Conservation (phyloP, 2,113 vertebrate species). For the Pimephales promelas region DNA sequence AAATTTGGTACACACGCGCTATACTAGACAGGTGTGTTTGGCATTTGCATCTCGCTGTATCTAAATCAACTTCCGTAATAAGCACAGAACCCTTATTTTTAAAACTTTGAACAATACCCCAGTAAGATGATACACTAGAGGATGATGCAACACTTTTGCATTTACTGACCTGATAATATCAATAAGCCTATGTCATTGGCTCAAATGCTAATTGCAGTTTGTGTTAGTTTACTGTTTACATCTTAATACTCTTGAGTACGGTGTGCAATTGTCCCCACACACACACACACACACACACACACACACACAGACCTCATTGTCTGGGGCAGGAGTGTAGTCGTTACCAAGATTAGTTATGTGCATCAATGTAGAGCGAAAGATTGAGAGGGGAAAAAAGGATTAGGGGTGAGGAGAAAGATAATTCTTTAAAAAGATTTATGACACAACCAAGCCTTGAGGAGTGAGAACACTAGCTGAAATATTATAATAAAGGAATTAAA, state of each 20-base stretch:
- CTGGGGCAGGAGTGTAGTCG: slow-evolving; percentile 9
- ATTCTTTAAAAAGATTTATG: slow-evolving; percentile 21
- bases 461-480: neutral
- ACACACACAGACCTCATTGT: slow-evolving; percentile 32
- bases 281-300: slow-evolving; percentile 20
- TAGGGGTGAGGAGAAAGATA: slow-evolving; percentile 5
- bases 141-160: neutral
- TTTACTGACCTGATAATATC: slow-evolving; percentile 4
- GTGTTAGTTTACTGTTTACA: slow-evolving; percentile 8
- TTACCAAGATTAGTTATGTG: slow-evolving; percentile 48
- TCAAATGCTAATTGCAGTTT: neutral
- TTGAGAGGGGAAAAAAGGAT: neutral
- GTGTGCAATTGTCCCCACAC: slow-evolving; percentile 13
- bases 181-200: neutral
- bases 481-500: neutral
- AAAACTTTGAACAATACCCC: neutral
- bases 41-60: neutral
- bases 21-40: neutral
- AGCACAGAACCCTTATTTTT: neutral
- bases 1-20: neutral
- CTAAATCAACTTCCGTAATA: neutral
- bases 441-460: neutral
- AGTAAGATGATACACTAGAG: neutral
- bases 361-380: slow-evolving; percentile 29
- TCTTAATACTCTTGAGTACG: slow-evolving; percentile 15